These are phyloP conservation scores for Pionites leucogaster DNA, from an alignment of 2,113 vertebrate genomes.

Conservation along the genomic window DNA sequence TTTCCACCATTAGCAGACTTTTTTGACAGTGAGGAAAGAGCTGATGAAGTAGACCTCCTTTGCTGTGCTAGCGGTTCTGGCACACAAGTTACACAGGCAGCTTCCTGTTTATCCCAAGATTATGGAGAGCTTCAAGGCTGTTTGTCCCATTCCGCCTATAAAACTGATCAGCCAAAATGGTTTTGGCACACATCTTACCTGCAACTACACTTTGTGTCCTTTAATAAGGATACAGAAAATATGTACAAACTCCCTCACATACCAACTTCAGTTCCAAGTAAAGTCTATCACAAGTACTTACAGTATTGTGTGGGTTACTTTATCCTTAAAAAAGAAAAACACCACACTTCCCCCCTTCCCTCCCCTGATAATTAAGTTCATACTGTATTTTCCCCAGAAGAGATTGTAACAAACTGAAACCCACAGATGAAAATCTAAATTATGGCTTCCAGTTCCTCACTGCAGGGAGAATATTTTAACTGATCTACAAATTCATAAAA, in stretches of 20 bases:
- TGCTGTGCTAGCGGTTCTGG: neutral
- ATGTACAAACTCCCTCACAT: neutral
- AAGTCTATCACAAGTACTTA: neutral
- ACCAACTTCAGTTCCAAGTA: neutral
- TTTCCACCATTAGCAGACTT: neutral
- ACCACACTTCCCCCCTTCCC: neutral
- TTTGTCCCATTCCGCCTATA: neutral
- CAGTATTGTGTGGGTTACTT: neutral
- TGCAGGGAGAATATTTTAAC: neutral
- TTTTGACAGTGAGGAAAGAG: neutral
- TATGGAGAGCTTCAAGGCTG: neutral
- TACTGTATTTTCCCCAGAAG: neutral
- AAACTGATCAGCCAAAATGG: neutral
- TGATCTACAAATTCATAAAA: neutral
- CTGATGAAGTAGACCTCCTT: neutral
- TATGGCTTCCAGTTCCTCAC: neutral
- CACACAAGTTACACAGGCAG: neutral
- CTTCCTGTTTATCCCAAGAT: neutral
- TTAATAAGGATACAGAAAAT: neutral
- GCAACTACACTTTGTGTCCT: neutral
- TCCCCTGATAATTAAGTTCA: neutral
- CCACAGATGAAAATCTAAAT: neutral
- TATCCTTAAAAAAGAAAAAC: neutral
- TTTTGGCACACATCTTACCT: neutral
- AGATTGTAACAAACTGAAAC: neutral